These are phyloP conservation scores for Lasioglossum vierecki DNA, from an alignment of 2,888 invertebrate genomes.

Conservation along the genomic window DNA sequence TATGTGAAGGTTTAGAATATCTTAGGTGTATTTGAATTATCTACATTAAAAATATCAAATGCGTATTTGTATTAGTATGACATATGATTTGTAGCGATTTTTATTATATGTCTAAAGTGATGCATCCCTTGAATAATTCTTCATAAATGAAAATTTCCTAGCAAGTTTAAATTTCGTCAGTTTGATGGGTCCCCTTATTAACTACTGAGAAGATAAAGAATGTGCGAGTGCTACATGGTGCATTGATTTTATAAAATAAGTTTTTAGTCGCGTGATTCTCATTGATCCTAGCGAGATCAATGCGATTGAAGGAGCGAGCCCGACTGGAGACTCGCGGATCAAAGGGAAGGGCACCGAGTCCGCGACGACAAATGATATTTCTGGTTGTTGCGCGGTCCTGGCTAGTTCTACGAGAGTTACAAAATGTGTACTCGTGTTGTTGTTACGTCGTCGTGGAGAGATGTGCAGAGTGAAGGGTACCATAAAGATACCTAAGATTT, in stretches of 20 bases:
- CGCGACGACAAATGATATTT: conserved; percentile 51
- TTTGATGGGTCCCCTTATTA: too few species aligned
- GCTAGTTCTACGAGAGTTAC: conserved; percentile 23
- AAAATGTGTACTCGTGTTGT: conserved; percentile 46
- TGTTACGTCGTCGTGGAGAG: conserved; percentile 43
- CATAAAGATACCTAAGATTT: conserved; percentile 69
- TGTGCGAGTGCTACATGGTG: not conserved
- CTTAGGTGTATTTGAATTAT: too few species aligned
- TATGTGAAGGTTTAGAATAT: too few species aligned
- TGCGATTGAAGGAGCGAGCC: not conserved
- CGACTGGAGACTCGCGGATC: not conserved
- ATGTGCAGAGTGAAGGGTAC: conserved; percentile 40
- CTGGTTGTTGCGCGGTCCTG: conserved; percentile 22
- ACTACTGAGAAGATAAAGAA: too few species aligned
- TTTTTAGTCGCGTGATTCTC: not conserved
- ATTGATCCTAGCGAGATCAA: not conserved
- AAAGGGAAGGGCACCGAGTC: conserved; percentile 36
- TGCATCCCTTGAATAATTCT: not conserved
- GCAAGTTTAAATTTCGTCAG: not conserved
- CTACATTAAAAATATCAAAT: too few species aligned
- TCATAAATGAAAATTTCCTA: not conserved
- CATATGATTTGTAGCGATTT: not conserved
- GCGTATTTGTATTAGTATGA: too few species aligned
- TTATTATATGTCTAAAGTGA: not conserved
- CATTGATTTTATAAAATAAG: not conserved